Evolutionary conservation across 2,888 invertebrate species (phyloP), one percentile per base, ranked within the genome.

Genomic region (Clistopyga incitator): DNA sequence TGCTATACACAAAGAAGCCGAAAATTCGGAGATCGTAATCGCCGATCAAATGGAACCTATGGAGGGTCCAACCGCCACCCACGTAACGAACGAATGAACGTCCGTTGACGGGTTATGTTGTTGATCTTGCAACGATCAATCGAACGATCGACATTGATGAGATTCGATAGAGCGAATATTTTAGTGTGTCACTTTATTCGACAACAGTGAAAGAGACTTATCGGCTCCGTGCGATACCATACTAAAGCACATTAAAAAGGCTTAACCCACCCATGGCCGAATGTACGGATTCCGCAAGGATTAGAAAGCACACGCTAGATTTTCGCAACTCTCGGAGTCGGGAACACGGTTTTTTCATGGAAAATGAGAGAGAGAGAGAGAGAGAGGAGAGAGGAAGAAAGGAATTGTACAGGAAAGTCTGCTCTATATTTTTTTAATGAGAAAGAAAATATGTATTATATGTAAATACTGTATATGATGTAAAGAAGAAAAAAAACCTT

Each of bases 1-100:
- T 6, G 96, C 96, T 6, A 95, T 96, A 70, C 96, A 95, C 86
- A 95, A 95, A 4, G 95, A 96, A 0, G 94, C 93, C 11, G 96
- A 95, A 75, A 94, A 92, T 13, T 94, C 95, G 0, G 95, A 94
- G 0, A 90, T 92, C 34, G 86, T 93, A 29, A 88, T 93, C 13
- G 29, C 89, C 3, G 92, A 91, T 42, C 89, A 88, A 29, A 88
- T 93, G 6, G 92, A 92, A 0, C 88, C 88, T 1, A 88, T 90
- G 50, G 92, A 93, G 56, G 88, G 81, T 68, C 91, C 91, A 65
- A 81, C 91, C 47, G 85, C 91, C 50, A 92, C 91, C 81, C 92
- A 91, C 74, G 89, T 92, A 3, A 85, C 90, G 42, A 92, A 91
- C 78, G 93, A 92, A 88, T 92, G 90, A 89, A 78, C 72, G 25